Evolutionary conservation across 2,113 vertebrate species (phyloP).

Genomic region (Syngnathus scovelli): DNA sequence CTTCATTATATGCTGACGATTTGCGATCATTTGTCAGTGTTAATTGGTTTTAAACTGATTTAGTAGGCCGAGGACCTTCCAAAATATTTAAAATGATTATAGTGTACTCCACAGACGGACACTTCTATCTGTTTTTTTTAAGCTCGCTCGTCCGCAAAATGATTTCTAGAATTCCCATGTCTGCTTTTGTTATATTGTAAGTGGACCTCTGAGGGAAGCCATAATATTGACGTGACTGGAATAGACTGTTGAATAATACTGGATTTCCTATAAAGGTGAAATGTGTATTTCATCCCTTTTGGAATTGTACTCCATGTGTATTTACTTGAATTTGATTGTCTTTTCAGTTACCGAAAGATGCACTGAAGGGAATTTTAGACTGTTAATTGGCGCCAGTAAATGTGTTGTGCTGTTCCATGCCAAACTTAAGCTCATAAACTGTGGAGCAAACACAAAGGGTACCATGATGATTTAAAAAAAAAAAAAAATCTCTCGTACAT

Average conservation of each 20-base stretch:
- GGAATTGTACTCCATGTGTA: conserved; percentile 18
- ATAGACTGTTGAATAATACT: neutral
- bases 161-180: no score
- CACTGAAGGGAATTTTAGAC: conserved; percentile 19
- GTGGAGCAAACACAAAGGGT: conserved; percentile 19
- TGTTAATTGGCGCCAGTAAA: conserved; percentile 25
- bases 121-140: no score
- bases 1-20: neutral
- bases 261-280: neutral
- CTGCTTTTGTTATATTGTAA: neutral
- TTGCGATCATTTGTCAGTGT: no score
- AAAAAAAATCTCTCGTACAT: no score
- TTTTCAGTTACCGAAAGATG: conserved; percentile 18
- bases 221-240: neutral
- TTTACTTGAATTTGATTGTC: neutral
- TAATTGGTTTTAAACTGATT: no score
- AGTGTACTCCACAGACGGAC: no score
- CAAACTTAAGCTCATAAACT: conserved; percentile 3
- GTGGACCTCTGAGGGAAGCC: neutral
- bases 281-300: neutral
- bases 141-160: no score
- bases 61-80: no score
- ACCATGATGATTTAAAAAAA: conserved; percentile 19
- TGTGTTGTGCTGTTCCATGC: conserved; percentile 25
- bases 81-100: no score